These are phyloP conservation scores for Acanthacorydalis orientalis DNA, from an alignment of 2,888 invertebrate species.

Conservation along the genomic window DNA sequence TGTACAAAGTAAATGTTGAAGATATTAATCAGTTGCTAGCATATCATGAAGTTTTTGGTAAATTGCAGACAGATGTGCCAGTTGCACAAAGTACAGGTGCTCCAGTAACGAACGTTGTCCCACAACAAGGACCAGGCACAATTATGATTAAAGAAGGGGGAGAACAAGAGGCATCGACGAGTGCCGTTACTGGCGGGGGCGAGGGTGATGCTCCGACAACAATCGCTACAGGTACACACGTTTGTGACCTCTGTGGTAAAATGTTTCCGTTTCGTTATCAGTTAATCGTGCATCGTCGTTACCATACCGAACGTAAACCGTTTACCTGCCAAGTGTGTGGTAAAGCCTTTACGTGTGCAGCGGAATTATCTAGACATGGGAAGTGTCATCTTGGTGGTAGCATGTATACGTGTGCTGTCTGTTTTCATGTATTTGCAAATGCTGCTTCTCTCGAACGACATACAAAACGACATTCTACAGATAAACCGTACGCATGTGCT, in stretches of 20 bases:
- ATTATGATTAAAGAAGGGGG: conserved; percentile 25
- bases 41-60: conserved; percentile 73
- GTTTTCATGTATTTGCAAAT: conserved; percentile 59
- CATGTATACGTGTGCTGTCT: conserved; percentile 55
- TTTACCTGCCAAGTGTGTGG: conserved; percentile 67
- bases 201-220: conserved; percentile 37
- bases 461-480: conserved; percentile 65
- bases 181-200: conserved; percentile 32
- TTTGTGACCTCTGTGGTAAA: conserved; percentile 73
- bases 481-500: conserved; percentile 71
- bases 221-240: conserved; percentile 44
- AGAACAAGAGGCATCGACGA: conserved; percentile 33
- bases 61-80: conserved; percentile 39
- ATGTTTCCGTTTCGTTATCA: conserved; percentile 78
- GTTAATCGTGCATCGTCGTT: conserved; percentile 70
- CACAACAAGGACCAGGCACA: conserved; percentile 9
- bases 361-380: conserved; percentile 64
- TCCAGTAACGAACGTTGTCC: conserved; percentile 10
- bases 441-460: conserved; percentile 55
- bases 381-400: conserved; percentile 70
- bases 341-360: conserved; percentile 63
- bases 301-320: conserved; percentile 73
- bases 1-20: conserved; percentile 66
- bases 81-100: conserved; percentile 24
- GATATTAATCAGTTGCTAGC: conserved; percentile 70